Percentiles rank a stretch among this genome's conserved stretches.
phyloP scores from a whole-genome alignment of 2,797 vertebrate species.

The Lophura swinhoii region DNA sequence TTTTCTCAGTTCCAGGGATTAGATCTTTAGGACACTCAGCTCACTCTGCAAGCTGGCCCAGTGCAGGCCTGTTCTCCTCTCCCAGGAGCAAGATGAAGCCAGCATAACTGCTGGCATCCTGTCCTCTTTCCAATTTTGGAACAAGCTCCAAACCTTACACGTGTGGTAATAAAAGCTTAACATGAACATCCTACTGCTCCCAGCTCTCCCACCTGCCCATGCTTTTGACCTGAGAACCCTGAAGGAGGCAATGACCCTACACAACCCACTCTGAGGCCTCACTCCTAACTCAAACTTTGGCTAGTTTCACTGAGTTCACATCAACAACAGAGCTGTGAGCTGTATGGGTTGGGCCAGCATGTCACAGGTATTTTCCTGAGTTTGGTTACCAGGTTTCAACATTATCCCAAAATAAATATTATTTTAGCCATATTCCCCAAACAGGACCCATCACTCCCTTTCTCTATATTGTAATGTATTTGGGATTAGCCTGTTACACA shows the following conservation, averaged over 20 bases:
- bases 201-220: neutral
- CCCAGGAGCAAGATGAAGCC: neutral
- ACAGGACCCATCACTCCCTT: neutral
- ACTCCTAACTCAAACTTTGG: neutral
- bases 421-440: neutral
- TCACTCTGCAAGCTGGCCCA: neutral
- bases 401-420: neutral
- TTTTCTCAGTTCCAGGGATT: neutral
- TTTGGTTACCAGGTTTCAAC: neutral
- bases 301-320: neutral
- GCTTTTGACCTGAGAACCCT: neutral
- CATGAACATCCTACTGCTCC: neutral
- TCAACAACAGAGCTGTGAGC: neutral
- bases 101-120: neutral
- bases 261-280: neutral
- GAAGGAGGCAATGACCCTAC: neutral
- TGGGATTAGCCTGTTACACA: neutral
- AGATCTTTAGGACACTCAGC: too few relatives aligned
- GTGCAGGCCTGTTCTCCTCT: neutral
- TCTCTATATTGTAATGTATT: neutral
- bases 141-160: neutral
- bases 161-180: neutral
- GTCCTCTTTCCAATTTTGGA: neutral
- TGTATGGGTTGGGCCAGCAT: neutral
- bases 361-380: neutral